These are phyloP conservation scores for Archocentrus centrarchus DNA, from an alignment of 2,113 vertebrate species.

Conservation along the genomic window DNA sequence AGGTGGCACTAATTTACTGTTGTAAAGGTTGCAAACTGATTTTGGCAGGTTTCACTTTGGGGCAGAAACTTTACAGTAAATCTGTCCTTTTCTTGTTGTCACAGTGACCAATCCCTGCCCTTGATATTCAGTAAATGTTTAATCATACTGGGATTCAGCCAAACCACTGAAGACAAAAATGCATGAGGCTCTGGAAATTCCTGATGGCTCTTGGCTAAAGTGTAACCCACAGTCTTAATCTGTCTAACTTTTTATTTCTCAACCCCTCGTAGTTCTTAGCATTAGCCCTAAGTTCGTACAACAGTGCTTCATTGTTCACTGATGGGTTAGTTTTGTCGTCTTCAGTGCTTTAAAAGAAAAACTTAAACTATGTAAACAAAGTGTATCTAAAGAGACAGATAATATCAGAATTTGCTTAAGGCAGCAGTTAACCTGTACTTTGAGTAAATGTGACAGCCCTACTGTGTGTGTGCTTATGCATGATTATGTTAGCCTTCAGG, in stretches of 20 bases:
- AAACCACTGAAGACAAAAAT: constrained; percentile 4
- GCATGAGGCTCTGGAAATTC: background rate
- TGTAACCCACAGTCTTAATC: constrained; percentile 17
- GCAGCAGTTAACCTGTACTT: background rate
- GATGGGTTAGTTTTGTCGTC: constrained; percentile 16
- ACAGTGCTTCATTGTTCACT: background rate
- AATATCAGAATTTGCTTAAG: constrained; percentile 10
- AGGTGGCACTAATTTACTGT: background rate
- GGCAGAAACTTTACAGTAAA: background rate
- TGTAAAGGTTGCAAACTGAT: background rate
- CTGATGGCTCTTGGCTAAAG: constrained; percentile 17
- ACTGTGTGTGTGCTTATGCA: background rate
- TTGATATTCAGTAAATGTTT: constrained; percentile 43
- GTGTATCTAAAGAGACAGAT: constrained; percentile 1
- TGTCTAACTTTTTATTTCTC: background rate
- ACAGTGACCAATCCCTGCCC: background rate
- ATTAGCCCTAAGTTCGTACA: background rate
- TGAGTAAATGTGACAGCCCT: constrained; percentile 39
- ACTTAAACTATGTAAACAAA: constrained; percentile 1
- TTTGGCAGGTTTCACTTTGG: background rate
- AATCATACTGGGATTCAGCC: constrained; percentile 7
- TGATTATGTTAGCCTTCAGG: constrained; percentile 43
- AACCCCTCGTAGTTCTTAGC: background rate
- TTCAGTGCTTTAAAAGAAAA: constrained; percentile 7
- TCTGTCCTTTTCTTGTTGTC: background rate